Evolutionary conservation across 2,797 vertebrate genomes (phyloP), one percentile per base, ranked within the genome.

Genomic region (Phoxinus dragarum): DNA sequence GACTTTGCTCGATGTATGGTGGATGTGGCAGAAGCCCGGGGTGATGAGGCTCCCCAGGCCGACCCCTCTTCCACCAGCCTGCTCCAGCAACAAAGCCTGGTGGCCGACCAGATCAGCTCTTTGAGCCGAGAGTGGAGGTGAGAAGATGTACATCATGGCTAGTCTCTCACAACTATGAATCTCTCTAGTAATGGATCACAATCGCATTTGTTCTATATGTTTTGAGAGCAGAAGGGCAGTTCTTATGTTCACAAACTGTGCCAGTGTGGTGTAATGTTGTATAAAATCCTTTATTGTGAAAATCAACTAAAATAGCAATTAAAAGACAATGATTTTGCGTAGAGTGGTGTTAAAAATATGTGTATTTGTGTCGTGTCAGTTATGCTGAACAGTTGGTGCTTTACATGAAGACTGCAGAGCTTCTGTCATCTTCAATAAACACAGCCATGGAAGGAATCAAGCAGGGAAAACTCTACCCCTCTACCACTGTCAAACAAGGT

Each of bases 51-150:
- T 7, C 96, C 95, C 87, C 92, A 86, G 78, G 77, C 8, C 0
- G 91, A 94, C 23, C 84, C 85, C 27, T 93, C 94, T 36, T 90
- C 90, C 1, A 84, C 90, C 61, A 94, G 94, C 84, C 91, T 94
- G 91, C 94, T 94, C 75, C 96, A 97, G 88, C 97, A 98, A 91
- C 97, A 98, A 93, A 99, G 96, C 0, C 84, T 97, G 86, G 97
- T 99, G 90, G 95, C 97, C 0, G 98, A 99, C 95, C 98, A 99
- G 96, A 99, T 99, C 93, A 99, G 98, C 93, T 97, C 96, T 0
- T 96, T 99, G 84, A 99, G 98, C 94, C 91, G 95, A 74, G 98
- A 99, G 91, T 99, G 98, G 98, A 97, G 97, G 97, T 98, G 80
- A 94, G 93, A 6, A 87, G 49, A 64, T 19, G 12, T 73, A 1